Percentiles rank a stretch among this genome's conserved stretches.
phyloP scores from a whole-genome alignment of 1,140 invertebrate genomes.

The Acromyrmex echinatior region DNA sequence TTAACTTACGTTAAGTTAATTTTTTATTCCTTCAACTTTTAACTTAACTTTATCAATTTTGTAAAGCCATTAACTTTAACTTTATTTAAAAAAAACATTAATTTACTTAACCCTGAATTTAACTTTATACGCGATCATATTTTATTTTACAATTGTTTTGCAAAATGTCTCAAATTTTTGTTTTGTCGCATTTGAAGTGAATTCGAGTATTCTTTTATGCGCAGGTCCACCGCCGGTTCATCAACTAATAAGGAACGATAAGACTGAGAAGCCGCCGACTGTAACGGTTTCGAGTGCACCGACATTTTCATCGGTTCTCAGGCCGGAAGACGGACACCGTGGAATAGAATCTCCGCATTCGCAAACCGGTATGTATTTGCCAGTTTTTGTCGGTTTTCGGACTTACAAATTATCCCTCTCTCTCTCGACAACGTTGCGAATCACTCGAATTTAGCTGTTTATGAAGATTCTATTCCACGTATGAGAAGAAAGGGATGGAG shows the following conservation, averaged over 20 bases:
- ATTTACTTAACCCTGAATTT: no score
- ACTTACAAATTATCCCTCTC: slow-evolving; percentile 8
- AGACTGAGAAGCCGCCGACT: slow-evolving; percentile 86
- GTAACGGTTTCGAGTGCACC: slow-evolving; percentile 86
- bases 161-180: not conserved
- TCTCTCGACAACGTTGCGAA: slow-evolving; percentile 17
- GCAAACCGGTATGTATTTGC: slow-evolving; percentile 84
- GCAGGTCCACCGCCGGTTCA: slow-evolving; percentile 86
- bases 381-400: not conserved
- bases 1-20: no score
- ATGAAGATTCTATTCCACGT: not conserved
- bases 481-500: slow-evolving; percentile 8
- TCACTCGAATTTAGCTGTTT: slow-evolving; percentile 13
- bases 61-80: no score
- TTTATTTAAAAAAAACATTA: no score
- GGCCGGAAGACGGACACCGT: slow-evolving; percentile 85
- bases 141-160: not conserved
- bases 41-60: no score
- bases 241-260: slow-evolving; percentile 86
- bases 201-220: slow-evolving; percentile 21
- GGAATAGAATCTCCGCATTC: slow-evolving; percentile 86
- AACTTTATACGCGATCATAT: not conserved
- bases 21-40: no score
- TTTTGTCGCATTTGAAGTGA: not conserved
- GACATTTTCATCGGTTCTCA: slow-evolving; percentile 85